phyloP scores from a whole-genome alignment of 1,140 invertebrate genomes.

The Drosophila lacteicornis region DNA sequence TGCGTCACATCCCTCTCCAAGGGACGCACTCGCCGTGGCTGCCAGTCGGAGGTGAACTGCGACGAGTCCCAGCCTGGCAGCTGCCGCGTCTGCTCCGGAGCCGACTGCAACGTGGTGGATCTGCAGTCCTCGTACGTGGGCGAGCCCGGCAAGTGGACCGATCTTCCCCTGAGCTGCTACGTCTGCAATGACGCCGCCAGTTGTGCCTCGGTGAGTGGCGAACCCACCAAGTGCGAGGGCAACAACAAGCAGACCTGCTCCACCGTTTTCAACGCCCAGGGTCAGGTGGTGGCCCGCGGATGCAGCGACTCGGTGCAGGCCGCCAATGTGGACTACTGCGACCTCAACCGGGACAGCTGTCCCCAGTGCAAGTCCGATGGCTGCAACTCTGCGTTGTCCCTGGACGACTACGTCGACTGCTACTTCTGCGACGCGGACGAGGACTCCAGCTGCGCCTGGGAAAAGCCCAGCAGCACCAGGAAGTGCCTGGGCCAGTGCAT shows the following conservation, averaged over 20 bases:
- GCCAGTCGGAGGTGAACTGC: constrained; percentile 65
- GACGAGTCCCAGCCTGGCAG: constrained; percentile 48
- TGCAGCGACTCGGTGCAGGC: constrained; percentile 64
- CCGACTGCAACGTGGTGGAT: constrained; percentile 64
- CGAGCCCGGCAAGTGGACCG: constrained; percentile 74
- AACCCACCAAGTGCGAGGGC: constrained; percentile 49
- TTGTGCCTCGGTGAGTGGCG: constrained; percentile 18
- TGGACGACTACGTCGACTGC: constrained; percentile 63
- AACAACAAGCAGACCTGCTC: constrained; percentile 74
- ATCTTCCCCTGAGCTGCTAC: constrained; percentile 64
- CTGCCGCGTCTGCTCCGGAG: constrained; percentile 56
- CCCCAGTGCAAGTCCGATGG: constrained; percentile 73
- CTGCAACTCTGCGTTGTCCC: constrained; percentile 60
- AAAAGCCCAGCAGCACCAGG: constrained; percentile 42
- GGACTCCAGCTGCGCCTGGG: constrained; percentile 45
- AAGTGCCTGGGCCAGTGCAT: constrained; percentile 73
- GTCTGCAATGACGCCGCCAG: constrained; percentile 42
- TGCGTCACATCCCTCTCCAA: constrained; percentile 62
- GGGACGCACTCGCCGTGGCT: constrained; percentile 67
- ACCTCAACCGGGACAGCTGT: constrained; percentile 53
- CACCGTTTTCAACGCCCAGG: constrained; percentile 60
- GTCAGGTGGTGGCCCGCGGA: constrained; percentile 59
- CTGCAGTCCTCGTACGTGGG: constrained; percentile 57
- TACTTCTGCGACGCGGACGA: constrained; percentile 70
- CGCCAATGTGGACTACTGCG: constrained; percentile 57